phyloP scores from a whole-genome alignment of 2,888 invertebrate genomes.

The Acronicta aceris region DNA sequence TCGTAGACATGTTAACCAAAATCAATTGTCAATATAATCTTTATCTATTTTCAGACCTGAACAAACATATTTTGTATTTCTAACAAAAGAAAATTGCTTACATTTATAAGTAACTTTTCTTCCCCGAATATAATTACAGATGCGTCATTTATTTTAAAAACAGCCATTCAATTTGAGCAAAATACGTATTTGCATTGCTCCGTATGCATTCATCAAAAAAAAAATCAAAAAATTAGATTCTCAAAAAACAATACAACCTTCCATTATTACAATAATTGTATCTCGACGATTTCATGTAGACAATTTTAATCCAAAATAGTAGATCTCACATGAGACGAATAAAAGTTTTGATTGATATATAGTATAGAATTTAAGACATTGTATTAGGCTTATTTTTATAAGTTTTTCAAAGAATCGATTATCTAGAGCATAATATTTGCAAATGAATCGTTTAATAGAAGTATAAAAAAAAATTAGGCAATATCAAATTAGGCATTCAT shows the following conservation, averaged over 20 bases:
- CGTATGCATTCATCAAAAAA: too few relatives aligned
- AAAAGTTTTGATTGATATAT: slow-evolving; percentile 30
- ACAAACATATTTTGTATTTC: too few relatives aligned
- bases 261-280: slow-evolving; percentile 20
- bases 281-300: slow-evolving; percentile 39
- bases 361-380: slow-evolving; percentile 26
- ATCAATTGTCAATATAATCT: too few relatives aligned
- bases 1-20: too few relatives aligned
- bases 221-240: neutral
- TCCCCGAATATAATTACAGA: neutral
- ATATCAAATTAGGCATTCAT: slow-evolving; percentile 34
- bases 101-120: neutral
- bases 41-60: too few relatives aligned
- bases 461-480: slow-evolving; percentile 14
- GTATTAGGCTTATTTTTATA: slow-evolving; percentile 27
- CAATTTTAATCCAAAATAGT: slow-evolving; percentile 48
- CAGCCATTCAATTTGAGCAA: neutral
- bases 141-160: neutral
- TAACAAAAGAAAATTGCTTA: neutral
- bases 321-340: slow-evolving; percentile 30
- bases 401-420: slow-evolving; percentile 22
- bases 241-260: slow-evolving; percentile 7
- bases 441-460: slow-evolving; percentile 13
- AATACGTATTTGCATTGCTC: neutral
- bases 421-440: slow-evolving; percentile 11